These are phyloP conservation scores for Tetramorium simillimum DNA, from an alignment of 1,140 invertebrate species.

Conservation along the genomic window DNA sequence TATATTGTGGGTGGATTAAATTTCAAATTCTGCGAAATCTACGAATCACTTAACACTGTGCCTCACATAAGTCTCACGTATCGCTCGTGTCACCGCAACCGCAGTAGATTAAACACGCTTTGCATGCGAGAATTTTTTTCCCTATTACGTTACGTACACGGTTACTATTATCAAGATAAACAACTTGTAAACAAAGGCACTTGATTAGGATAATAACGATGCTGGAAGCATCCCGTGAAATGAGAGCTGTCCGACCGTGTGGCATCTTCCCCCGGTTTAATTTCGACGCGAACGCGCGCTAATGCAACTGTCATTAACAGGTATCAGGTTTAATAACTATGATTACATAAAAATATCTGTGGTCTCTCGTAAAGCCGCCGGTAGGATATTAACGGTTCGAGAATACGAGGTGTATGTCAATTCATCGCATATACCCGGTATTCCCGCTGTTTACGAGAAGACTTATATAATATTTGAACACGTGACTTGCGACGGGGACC, in stretches of 20 bases:
- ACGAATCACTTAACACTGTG: conserved; percentile 67
- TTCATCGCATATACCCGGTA: conserved; percentile 4
- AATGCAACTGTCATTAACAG: not conserved
- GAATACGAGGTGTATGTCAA: not conserved
- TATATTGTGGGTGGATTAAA: conserved; percentile 67
- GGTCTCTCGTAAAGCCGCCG: not conserved
- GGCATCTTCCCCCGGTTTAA: not conserved
- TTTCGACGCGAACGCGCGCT: not conserved
- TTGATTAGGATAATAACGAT: conserved; percentile 25
- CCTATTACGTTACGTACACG: not conserved
- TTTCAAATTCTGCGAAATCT: conserved; percentile 70
- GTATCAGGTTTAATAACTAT: not conserved
- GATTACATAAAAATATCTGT: conserved; percentile 43
- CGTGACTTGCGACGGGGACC: conserved; percentile 58
- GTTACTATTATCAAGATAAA: conserved; percentile 52
- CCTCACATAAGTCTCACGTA: conserved; percentile 80
- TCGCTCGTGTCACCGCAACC: conserved; percentile 54
- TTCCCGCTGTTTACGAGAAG: conserved; percentile 31
- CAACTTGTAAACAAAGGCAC: conserved; percentile 57
- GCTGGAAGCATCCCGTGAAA: not conserved
- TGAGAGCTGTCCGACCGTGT: not conserved
- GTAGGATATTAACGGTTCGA: conserved; percentile 8
- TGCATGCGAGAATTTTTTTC: conserved; percentile 31
- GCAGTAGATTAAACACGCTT: conserved; percentile 38
- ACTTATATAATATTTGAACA: conserved; percentile 70